Evolutionary conservation across 1,140 invertebrate species (phyloP).

Genomic region (Drosophila mojavensis): DNA sequence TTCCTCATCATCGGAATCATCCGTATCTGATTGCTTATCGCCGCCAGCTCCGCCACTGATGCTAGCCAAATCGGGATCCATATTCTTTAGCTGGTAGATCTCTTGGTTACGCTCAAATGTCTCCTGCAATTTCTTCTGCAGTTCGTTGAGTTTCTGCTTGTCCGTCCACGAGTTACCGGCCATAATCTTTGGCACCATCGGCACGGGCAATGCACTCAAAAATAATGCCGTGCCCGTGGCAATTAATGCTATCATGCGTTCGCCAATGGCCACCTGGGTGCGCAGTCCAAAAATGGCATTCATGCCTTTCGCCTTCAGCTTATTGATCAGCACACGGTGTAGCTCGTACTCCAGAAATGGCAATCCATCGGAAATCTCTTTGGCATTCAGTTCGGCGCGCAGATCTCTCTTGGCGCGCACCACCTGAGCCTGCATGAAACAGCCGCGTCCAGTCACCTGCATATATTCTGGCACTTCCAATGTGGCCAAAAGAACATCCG

Average conservation of each 20-base stretch:
- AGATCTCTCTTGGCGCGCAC: conserved; percentile 91
- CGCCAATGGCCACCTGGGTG: conserved; percentile 94
- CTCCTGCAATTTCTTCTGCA: conserved; percentile 88
- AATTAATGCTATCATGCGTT: conserved; percentile 93
- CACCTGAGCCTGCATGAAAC: conserved; percentile 91
- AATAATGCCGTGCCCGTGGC: conserved; percentile 95
- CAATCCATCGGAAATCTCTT: conserved; percentile 96
- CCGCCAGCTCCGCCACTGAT: conserved; percentile 7
- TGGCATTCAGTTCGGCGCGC: conserved; percentile 94
- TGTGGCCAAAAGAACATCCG: conserved; percentile 95
- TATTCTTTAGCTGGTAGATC: conserved; percentile 87
- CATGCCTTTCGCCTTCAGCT: conserved; percentile 96
- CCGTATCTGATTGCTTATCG: conserved; percentile 85
- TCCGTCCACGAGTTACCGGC: conserved; percentile 88
- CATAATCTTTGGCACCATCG: conserved; percentile 88
- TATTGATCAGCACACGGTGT: conserved; percentile 95
- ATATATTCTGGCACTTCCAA: conserved; percentile 92
- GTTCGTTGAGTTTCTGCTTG: conserved; percentile 86
- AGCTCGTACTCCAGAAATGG: conserved; percentile 98
- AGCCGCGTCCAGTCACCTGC: conserved; percentile 89
- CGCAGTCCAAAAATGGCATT: conserved; percentile 95
- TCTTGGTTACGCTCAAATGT: conserved; percentile 89
- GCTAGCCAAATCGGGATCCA: conserved; percentile 70
- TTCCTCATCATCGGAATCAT: conserved; percentile 91
- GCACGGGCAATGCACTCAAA: conserved; percentile 90